phyloP scores from a whole-genome alignment of 2,797 vertebrate genomes.

The Siniperca obscura region DNA sequence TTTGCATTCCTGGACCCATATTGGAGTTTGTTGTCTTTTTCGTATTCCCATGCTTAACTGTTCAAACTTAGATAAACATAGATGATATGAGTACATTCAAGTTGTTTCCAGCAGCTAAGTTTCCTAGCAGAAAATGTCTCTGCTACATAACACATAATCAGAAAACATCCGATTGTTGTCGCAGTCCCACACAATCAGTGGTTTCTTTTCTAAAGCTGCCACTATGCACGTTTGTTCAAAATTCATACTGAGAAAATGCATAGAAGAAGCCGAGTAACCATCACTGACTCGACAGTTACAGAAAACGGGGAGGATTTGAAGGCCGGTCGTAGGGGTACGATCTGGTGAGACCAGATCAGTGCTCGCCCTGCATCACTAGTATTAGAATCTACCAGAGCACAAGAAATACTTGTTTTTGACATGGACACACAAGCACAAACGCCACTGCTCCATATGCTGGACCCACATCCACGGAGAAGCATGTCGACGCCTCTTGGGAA shows the following conservation, averaged over 20 bases:
- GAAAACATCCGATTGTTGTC: neutral
- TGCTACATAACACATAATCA: neutral
- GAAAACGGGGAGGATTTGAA: neutral
- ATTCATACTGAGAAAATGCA: neutral
- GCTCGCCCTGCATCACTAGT: conserved; percentile 5
- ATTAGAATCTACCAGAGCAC: conserved; percentile 40
- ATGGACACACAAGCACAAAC: conserved; percentile 54
- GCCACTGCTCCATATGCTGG: conserved; percentile 15
- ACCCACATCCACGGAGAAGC: conserved; percentile 23
- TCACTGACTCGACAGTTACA: neutral
- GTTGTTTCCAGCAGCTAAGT: neutral
- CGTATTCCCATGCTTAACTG: neutral
- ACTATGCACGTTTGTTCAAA: neutral
- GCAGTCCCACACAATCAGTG: neutral
- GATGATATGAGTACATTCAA: neutral
- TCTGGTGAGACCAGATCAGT: neutral
- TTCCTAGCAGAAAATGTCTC: neutral
- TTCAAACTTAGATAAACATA: neutral
- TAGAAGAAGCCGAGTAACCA: neutral
- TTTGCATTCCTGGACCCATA: neutral
- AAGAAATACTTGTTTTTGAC: conserved; percentile 34
- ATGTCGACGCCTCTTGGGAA: conserved; percentile 23
- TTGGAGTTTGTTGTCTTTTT: neutral
- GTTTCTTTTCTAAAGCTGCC: conserved; percentile 4
- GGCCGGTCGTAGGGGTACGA: neutral